A percentile compares a stretch with the other conserved stretches of the same genome.
These are phyloP conservation scores for Pomacea maculata DNA, from an alignment of 1,140 invertebrate species.

Conservation along the genomic window DNA sequence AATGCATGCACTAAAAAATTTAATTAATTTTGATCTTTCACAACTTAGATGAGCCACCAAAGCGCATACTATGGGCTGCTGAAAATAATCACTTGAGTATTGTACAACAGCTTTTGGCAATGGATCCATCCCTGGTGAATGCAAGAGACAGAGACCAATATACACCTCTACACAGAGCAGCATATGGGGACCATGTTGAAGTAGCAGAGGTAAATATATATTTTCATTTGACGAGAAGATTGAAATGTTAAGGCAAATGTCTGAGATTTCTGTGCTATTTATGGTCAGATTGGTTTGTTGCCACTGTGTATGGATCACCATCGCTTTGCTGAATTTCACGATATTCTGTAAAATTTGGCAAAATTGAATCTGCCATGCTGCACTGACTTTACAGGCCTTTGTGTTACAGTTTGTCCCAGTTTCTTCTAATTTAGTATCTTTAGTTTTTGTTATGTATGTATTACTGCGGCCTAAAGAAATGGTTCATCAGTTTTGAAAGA, in stretches of 20 bases:
- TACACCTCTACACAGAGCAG: slow-evolving; percentile 89
- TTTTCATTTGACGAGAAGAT: background rate
- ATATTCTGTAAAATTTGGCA: slow-evolving; percentile 13
- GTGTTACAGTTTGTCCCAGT: too few relatives aligned
- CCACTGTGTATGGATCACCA: background rate
- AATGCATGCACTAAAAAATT: too few relatives aligned
- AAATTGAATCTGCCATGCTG: background rate
- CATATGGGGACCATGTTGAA: slow-evolving; percentile 85
- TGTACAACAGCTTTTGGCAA: slow-evolving; percentile 72
- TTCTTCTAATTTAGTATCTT: too few relatives aligned
- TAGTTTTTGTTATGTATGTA: too few relatives aligned
- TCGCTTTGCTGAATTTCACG: background rate
- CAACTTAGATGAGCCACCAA: slow-evolving; percentile 50
- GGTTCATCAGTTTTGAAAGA: too few relatives aligned
- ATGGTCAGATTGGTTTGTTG: background rate
- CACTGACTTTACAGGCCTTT: too few relatives aligned
- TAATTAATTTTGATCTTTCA: background rate
- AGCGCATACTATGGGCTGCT: slow-evolving; percentile 78
- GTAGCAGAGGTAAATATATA: slow-evolving; percentile 74
- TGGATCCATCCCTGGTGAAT: slow-evolving; percentile 74
- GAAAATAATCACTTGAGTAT: slow-evolving; percentile 80
- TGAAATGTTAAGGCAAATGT: background rate
- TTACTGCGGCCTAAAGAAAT: too few relatives aligned
- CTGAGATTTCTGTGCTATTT: too few relatives aligned
- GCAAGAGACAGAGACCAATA: slow-evolving; percentile 88